Evolutionary conservation across 2,888 invertebrate genomes (phyloP), one percentile per base, ranked within the genome.

Genomic region (Eueremaeus valkanovi): DNA sequence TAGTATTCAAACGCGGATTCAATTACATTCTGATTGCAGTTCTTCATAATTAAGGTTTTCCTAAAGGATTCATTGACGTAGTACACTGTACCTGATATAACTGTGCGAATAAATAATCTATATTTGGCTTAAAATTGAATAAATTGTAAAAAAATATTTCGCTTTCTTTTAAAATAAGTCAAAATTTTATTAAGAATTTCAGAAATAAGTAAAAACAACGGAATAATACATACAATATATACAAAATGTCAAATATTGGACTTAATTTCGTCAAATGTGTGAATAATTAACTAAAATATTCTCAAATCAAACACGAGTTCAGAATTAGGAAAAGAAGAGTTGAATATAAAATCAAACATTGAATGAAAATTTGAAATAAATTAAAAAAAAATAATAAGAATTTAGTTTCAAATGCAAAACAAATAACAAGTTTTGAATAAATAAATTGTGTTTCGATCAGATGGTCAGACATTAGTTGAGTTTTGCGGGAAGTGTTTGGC

Each of bases 401-500:
- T 55, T 45, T 8, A 45, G 16, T 18, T 45, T 45, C 18, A 11
- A 55, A 11, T 55, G 9, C 21, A 55, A 55, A n/a, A 27, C 1
- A 55, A 55, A 27, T 55, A 27, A n/a, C 49, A n/a, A 49, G 21
- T n/a, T 6, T 49, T n/a, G n/a, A n/a, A n/a, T n/a, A n/a, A n/a
- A n/a, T n/a, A n/a, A n/a, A n/a, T n/a, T n/a, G n/a, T n/a, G n/a
- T n/a, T n/a, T n/a, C n/a, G n/a, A n/a, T n/a, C n/a, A n/a, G n/a
- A n/a, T n/a, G n/a, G n/a, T 51, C 24, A 55, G 8, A 51, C 51
- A 51, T 21, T 21, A 21, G n/a, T n/a, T 49, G n/a, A 24, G 24
- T 55, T 55, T 61, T 27, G 0, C 58, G 63, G 63, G 36, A 70
- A 70, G 18, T 70, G 70, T 42, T 45, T 40, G 42, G 40, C 1